Evolutionary conservation across 2,888 invertebrate genomes (phyloP).

Genomic region (Tyria jacobaeae): DNA sequence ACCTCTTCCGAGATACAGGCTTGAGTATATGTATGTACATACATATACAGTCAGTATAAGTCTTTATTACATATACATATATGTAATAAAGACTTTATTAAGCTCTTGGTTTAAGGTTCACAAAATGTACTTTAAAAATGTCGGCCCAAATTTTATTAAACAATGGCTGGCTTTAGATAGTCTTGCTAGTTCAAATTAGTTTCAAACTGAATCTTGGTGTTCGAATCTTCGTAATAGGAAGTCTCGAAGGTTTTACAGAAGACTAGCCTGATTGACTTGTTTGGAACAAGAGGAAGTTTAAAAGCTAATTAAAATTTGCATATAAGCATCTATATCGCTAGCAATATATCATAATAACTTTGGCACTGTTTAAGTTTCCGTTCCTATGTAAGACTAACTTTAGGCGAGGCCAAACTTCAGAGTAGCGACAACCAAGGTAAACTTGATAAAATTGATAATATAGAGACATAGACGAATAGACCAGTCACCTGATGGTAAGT

Average conservation of each 20-base stretch:
- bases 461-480: background rate
- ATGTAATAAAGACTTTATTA: too few relatives aligned
- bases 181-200: background rate
- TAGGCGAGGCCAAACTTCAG: background rate
- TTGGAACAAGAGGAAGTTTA: slow-evolving; percentile 26
- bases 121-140: too few relatives aligned
- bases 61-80: too few relatives aligned
- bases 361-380: slow-evolving; percentile 35
- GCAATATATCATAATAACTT: slow-evolving; percentile 40
- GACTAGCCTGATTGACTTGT: slow-evolving; percentile 28
- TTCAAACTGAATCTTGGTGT: background rate
- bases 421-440: background rate
- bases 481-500: background rate
- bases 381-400: slow-evolving; percentile 15
- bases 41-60: too few relatives aligned
- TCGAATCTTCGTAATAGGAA: background rate
- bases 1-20: too few relatives aligned
- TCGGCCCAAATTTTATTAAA: too few relatives aligned
- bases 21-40: too few relatives aligned
- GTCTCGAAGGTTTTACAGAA: background rate
- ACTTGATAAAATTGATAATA: background rate
- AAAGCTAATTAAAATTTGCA: slow-evolving; percentile 43
- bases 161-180: background rate
- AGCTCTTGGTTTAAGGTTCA: too few relatives aligned
- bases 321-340: slow-evolving; percentile 31